These are phyloP conservation scores for Dicerorhinus sumatrensis DNA, from an alignment of 2,113 vertebrate genomes.

Conservation along the genomic window DNA sequence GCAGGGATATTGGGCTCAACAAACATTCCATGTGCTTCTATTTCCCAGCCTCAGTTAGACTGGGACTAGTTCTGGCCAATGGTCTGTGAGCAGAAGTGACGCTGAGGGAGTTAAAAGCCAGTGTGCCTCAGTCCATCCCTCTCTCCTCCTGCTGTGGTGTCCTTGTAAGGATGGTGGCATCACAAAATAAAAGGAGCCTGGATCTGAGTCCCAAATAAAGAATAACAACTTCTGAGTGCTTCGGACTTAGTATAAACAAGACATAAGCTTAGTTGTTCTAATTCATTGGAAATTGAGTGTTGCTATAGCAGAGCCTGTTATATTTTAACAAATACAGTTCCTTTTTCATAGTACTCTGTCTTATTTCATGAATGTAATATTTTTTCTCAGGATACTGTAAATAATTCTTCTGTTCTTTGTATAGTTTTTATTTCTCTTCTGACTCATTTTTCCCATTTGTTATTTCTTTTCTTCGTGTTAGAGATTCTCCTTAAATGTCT, in stretches of 20 bases:
- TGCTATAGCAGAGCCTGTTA: background rate
- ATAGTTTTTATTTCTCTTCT: background rate
- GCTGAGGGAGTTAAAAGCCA: background rate
- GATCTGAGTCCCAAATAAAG: background rate
- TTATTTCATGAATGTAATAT: background rate
- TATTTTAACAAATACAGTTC: background rate
- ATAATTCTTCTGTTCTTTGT: background rate
- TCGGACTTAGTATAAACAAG: background rate
- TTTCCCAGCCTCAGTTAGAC: background rate
- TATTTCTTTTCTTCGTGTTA: background rate
- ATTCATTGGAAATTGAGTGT: slow-evolving; percentile 3
- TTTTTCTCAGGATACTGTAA: background rate
- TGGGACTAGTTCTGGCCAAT: background rate
- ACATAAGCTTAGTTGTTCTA: background rate
- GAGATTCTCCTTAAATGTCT: background rate
- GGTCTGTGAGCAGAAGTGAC: background rate
- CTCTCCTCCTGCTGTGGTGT: background rate
- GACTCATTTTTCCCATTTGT: background rate
- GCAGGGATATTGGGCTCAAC: background rate
- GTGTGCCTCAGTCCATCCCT: background rate
- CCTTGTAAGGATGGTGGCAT: background rate
- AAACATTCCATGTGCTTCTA: background rate
- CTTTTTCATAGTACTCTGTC: background rate
- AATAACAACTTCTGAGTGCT: background rate
- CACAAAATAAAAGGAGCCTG: background rate